Base-by-base conservation (phyloP, 92 coral and sea anemone genomes). In the Umimayanthus chanpuru region DNA sequence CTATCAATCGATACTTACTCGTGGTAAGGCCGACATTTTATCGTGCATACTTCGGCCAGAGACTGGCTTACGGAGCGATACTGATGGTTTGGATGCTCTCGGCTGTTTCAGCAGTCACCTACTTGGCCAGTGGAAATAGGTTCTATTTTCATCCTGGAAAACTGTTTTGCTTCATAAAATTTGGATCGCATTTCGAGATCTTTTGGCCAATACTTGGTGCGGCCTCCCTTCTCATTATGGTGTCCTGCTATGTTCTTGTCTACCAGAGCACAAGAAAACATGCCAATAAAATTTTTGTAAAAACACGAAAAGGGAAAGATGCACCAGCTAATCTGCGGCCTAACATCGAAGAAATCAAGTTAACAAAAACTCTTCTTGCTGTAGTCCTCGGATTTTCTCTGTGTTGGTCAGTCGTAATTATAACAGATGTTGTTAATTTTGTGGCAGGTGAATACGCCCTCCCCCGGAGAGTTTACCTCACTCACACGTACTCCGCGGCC, bases 141-240 rank as follows among this genome's bases (percentile, higher is more conserved):
- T 94, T 92, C 73, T 65, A 43, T n/a, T 94, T 94, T 82, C 88
- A 94, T 73, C 86, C 97, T 10, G 94, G 93, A 18, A 92, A 92
- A 68, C 85, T 92, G 23, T 80, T 94, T 82, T 92, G 97, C 58
- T 94, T 92, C 73, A 88, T 92, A 61, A 78, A 81, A 39, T 82
- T 92, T 18, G 86, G 41, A 70, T 50, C 89, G 85, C 58, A 43
- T 43, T 67, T 65, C 64, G 76, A 82, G 58, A 66, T 67, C 47
- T 82, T 82, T 47, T 82, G 76, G 76, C 86, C 86, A 16, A 41
- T 41, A 6, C 76, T 82, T 25, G 86, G 86, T 20, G 9, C 23
- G 26, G 40, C 41, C 20, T 82, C 76, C 39, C 38, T 67, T 21
- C 56, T 67, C 16, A n/a, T 82, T n/a, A 65, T 70, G 38, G 21